These are phyloP conservation scores for Calephelis perditalis DNA, from an alignment of 2,888 invertebrate species.

Conservation along the genomic window DNA sequence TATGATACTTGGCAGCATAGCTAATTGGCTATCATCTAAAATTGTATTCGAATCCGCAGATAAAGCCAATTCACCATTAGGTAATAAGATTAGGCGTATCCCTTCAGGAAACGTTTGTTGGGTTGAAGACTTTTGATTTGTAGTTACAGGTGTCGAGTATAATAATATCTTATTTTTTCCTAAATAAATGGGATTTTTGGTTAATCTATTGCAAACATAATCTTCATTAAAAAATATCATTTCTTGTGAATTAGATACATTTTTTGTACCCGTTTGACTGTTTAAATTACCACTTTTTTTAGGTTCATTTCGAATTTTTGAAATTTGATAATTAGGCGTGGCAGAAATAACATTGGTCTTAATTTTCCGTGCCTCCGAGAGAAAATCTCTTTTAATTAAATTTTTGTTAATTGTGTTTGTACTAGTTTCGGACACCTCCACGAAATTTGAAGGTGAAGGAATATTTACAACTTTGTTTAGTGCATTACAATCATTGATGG, in stretches of 20 bases:
- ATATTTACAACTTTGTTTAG: not conserved
- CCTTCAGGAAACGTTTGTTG: conserved; percentile 37
- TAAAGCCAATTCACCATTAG: conserved; percentile 39
- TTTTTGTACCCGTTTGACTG: no score
- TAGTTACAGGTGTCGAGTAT: conserved; percentile 42
- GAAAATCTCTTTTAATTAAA: no score
- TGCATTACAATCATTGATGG: not conserved
- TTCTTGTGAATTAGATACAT: not conserved
- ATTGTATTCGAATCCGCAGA: conserved; percentile 34
- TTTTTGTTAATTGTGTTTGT: not conserved
- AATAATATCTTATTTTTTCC: conserved; percentile 59
- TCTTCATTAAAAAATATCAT: not conserved
- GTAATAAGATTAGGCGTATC: conserved; percentile 37
- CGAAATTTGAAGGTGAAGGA: not conserved
- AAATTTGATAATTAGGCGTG: no score
- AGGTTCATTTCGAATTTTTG: no score
- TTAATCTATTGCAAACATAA: conserved; percentile 3
- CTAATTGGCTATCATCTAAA: conserved; percentile 33
- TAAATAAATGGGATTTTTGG: conserved; percentile 45
- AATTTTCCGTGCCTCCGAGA: no score
- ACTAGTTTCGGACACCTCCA: not conserved
- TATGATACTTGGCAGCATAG: conserved; percentile 37
- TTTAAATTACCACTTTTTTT: no score
- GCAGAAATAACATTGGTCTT: no score
- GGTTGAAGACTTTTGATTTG: conserved; percentile 10